Evolutionary conservation across 2,888 invertebrate species (phyloP).

Genomic region (Adela reaumurella): DNA sequence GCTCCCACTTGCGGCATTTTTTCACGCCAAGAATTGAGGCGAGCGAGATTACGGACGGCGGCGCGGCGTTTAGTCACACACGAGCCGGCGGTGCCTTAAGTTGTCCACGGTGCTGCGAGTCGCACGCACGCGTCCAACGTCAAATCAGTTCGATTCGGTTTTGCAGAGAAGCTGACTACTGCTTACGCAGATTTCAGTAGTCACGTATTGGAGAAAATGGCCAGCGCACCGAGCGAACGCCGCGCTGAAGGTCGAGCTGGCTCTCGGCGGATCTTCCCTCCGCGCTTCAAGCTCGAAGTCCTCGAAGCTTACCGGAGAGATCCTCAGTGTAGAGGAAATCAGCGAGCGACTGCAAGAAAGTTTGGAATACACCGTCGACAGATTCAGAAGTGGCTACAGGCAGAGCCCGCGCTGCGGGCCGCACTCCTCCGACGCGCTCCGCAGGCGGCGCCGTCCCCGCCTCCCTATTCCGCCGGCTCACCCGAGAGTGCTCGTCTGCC

Average conservation of each 20-base stretch:
- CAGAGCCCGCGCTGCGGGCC: slow-evolving; percentile 73
- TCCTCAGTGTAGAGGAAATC: slow-evolving; percentile 84
- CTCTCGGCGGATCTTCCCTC: slow-evolving; percentile 82
- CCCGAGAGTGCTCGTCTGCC: slow-evolving; percentile 44
- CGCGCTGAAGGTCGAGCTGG: slow-evolving; percentile 64
- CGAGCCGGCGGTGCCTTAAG: background rate
- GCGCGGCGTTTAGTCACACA: slow-evolving; percentile 44
- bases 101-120: slow-evolving; percentile 3
- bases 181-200: background rate
- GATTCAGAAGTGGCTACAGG: slow-evolving; percentile 90
- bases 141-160: background rate
- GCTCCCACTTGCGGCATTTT: slow-evolving; percentile 62
- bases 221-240: slow-evolving; percentile 46
- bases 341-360: slow-evolving; percentile 84
- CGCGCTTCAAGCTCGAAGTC: slow-evolving; percentile 86
- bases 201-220: slow-evolving; percentile 13
- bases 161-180: background rate
- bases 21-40: slow-evolving; percentile 63
- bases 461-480: slow-evolving; percentile 40
- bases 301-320: slow-evolving; percentile 83
- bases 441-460: slow-evolving; percentile 46
- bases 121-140: slow-evolving; percentile 6
- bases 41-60: slow-evolving; percentile 61
- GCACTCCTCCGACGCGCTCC: slow-evolving; percentile 57
- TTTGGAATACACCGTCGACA: slow-evolving; percentile 87